Percentiles rank a stretch among this genome's conserved stretches.
These are phyloP conservation scores for Labroides dimidiatus DNA, from an alignment of 2,797 vertebrate genomes.

Conservation along the genomic window DNA sequence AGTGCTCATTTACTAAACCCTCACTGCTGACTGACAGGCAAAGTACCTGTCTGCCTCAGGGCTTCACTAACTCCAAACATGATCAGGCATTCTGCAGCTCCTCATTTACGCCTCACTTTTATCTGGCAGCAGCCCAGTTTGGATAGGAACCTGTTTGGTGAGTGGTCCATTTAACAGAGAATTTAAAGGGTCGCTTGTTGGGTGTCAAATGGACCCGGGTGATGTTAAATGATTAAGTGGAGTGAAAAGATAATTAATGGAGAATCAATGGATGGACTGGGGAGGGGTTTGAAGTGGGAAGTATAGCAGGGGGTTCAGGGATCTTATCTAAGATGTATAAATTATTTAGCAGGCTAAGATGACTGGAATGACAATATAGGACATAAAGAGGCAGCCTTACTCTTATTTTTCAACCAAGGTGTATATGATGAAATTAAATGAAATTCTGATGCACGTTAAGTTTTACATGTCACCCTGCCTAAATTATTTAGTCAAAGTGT, in stretches of 20 bases:
- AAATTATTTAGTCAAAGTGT: background rate
- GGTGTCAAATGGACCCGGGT: constrained; percentile 70
- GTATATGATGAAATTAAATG: constrained; percentile 8
- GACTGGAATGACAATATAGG: constrained; percentile 83
- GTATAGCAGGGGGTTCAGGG: constrained; percentile 64
- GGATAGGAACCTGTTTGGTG: constrained; percentile 45
- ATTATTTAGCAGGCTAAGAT: constrained; percentile 84
- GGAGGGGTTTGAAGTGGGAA: constrained; percentile 60
- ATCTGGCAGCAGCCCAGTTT: constrained; percentile 42
- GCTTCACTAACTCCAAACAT: constrained; percentile 65
- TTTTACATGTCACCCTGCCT: too few species aligned
- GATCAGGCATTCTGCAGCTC: constrained; percentile 60
- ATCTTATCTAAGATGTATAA: constrained; percentile 83
- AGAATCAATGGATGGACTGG: constrained; percentile 83
- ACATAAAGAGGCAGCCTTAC: constrained; percentile 39
- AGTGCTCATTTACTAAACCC: constrained; percentile 60
- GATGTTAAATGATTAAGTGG: constrained; percentile 84
- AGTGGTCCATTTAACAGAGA: constrained; percentile 56
- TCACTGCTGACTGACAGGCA: constrained; percentile 59
- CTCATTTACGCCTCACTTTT: constrained; percentile 50
- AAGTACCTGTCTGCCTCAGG: constrained; percentile 54
- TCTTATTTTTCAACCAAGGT: constrained; percentile 40
- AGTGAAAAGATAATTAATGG: constrained; percentile 86
- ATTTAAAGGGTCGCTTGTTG: constrained; percentile 72
- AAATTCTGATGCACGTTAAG: background rate